Conservation (phyloP, 2,888 invertebrate genomes). For the Chromoteleia sp. region DNA sequence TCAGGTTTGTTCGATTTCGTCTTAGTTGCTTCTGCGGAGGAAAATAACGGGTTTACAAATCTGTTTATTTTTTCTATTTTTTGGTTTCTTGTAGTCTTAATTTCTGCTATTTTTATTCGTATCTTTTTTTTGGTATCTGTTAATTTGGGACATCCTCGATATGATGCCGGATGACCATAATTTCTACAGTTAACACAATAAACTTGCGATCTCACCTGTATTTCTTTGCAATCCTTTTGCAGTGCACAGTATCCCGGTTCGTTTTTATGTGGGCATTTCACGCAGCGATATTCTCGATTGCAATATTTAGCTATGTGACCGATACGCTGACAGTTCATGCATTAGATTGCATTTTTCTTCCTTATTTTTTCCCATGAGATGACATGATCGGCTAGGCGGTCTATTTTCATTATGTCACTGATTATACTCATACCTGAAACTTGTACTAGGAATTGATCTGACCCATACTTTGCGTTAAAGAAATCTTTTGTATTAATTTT, state of each 20-base stretch:
- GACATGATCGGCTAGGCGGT: background rate
- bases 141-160: slow-evolving; percentile 11
- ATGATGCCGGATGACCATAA: slow-evolving; percentile 22
- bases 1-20: no score
- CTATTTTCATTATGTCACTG: background rate
- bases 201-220: background rate
- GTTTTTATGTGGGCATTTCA: background rate
- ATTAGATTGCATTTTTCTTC: slow-evolving; percentile 1
- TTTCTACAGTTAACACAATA: slow-evolving; percentile 5
- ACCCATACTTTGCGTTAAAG: background rate
- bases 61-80: background rate
- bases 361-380: slow-evolving; percentile 4
- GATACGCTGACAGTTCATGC: slow-evolving; percentile 17
- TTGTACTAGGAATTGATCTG: slow-evolving; percentile 11
- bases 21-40: no score
- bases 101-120: background rate
- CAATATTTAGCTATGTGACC: slow-evolving; percentile 30
- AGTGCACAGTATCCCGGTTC: slow-evolving; percentile 1
- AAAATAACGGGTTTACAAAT: no score
- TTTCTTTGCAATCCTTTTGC: background rate
- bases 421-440: slow-evolving; percentile 1
- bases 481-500: slow-evolving; percentile 24
- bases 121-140: background rate
- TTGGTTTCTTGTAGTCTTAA: background rate
- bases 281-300: slow-evolving; percentile 15